Evolutionary conservation across 1,140 invertebrate species (phyloP).

Genomic region (Aphelinus atriplicis): DNA sequence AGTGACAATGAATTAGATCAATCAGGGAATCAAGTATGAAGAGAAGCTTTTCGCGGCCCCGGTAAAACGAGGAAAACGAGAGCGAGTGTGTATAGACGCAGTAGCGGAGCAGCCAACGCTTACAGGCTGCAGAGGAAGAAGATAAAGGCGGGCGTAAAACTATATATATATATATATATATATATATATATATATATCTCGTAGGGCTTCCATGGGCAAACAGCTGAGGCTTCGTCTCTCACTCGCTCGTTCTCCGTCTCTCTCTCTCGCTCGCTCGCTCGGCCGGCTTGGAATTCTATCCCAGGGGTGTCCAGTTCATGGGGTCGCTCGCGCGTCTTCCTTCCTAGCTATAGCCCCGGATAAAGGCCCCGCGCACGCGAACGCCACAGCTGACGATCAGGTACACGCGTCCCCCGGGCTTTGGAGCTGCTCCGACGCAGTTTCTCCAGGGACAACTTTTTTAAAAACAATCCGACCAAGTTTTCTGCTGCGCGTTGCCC

Average conservation of each 20-base stretch:
- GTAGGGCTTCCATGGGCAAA: constrained; percentile 62
- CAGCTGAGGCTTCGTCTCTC: constrained; percentile 59
- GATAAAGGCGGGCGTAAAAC: constrained; percentile 23
- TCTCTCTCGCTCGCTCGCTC: constrained; percentile 21
- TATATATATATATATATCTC: background rate
- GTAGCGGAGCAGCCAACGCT: too few species aligned
- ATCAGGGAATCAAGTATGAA: too few species aligned
- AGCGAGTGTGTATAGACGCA: too few species aligned
- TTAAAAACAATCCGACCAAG: too few species aligned
- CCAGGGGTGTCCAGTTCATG: constrained; percentile 46
- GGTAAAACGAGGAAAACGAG: too few species aligned
- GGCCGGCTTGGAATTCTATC: constrained; percentile 45
- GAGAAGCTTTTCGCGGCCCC: too few species aligned
- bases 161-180: constrained; percentile 3
- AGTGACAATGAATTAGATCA: too few species aligned
- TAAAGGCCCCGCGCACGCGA: constrained; percentile 3
- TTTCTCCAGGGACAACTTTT: too few species aligned
- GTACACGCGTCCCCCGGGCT: constrained; percentile 43
- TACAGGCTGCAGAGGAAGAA: background rate
- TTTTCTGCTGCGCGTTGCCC: too few species aligned
- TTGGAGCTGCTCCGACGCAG: constrained; percentile 10
- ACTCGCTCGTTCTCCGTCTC: constrained; percentile 10
- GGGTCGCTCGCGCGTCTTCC: constrained; percentile 42
- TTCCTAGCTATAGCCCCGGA: background rate
- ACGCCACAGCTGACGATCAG: constrained; percentile 42